Percentiles rank a stretch among this genome's conserved stretches.
phyloP scores from a whole-genome alignment of 2,113 vertebrate species.

The Phaethon lepturus region DNA sequence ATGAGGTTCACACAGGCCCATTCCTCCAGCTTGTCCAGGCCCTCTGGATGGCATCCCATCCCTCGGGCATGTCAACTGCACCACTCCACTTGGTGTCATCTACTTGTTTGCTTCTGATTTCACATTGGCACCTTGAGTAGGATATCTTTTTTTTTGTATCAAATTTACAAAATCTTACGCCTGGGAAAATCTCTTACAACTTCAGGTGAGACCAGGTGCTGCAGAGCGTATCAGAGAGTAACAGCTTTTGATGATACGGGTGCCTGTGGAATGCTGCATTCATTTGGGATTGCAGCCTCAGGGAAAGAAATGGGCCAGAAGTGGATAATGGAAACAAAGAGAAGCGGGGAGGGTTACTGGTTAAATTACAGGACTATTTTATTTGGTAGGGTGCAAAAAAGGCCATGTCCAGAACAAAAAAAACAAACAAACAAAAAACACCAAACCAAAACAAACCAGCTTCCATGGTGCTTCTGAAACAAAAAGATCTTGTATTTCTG shows the following conservation, averaged over 20 bases:
- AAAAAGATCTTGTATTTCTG: not conserved
- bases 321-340: not conserved
- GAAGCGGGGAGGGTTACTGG: not conserved
- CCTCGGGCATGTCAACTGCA: no score
- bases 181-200: not conserved
- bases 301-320: not conserved
- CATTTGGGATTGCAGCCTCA: not conserved
- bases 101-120: not conserved
- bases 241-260: not conserved
- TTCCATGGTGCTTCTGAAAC: not conserved
- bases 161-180: not conserved
- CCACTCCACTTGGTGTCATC: no score
- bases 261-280: not conserved
- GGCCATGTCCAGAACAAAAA: not conserved
- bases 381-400: not conserved
- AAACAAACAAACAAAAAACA: not conserved
- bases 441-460: not conserved
- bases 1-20: no score
- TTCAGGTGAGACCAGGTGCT: not conserved
- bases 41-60: no score
- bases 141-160: not conserved
- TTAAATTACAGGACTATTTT: not conserved
- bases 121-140: accelerated
- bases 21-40: no score
- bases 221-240: not conserved